phyloP scores from a whole-genome alignment of 2,888 invertebrate species.

The Synergus gifuensis region DNA sequence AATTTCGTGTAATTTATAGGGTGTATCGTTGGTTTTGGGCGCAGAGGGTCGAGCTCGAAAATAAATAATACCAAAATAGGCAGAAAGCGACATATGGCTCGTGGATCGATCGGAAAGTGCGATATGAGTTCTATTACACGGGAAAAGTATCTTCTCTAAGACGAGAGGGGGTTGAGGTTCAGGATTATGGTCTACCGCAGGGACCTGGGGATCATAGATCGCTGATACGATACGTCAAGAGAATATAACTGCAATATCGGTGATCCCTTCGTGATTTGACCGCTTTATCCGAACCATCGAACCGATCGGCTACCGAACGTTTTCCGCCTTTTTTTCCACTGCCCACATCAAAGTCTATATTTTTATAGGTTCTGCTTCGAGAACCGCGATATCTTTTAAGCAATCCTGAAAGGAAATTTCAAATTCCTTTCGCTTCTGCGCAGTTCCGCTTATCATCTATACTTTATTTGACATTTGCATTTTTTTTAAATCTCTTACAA shows the following conservation, averaged over 20 bases:
- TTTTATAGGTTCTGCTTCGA: not conserved
- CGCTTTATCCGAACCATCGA: slow-evolving; percentile 58
- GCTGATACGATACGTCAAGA: slow-evolving; percentile 43
- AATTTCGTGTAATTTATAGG: slow-evolving; percentile 45
- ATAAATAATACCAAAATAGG: slow-evolving; percentile 60
- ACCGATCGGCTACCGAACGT: slow-evolving; percentile 39
- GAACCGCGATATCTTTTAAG: not conserved
- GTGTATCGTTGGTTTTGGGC: slow-evolving; percentile 38
- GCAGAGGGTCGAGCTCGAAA: slow-evolving; percentile 43
- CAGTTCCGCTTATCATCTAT: too few species aligned
- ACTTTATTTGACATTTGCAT: too few species aligned
- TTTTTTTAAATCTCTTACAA: too few species aligned
- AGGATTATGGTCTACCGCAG: slow-evolving; percentile 55
- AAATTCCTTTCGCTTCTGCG: not conserved
- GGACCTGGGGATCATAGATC: slow-evolving; percentile 55
- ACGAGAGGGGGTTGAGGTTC: slow-evolving; percentile 46
- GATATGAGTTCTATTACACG: slow-evolving; percentile 52
- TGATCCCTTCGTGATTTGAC: slow-evolving; percentile 59
- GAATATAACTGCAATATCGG: slow-evolving; percentile 43
- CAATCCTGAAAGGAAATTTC: not conserved
- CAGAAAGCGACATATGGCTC: slow-evolving; percentile 59
- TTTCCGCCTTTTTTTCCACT: slow-evolving; percentile 48
- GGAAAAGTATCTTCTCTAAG: slow-evolving; percentile 27
- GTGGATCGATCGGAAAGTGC: slow-evolving; percentile 51
- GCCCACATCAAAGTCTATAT: slow-evolving; percentile 23